Conservation (phyloP, 2,113 vertebrate genomes). For the Grus americana region DNA sequence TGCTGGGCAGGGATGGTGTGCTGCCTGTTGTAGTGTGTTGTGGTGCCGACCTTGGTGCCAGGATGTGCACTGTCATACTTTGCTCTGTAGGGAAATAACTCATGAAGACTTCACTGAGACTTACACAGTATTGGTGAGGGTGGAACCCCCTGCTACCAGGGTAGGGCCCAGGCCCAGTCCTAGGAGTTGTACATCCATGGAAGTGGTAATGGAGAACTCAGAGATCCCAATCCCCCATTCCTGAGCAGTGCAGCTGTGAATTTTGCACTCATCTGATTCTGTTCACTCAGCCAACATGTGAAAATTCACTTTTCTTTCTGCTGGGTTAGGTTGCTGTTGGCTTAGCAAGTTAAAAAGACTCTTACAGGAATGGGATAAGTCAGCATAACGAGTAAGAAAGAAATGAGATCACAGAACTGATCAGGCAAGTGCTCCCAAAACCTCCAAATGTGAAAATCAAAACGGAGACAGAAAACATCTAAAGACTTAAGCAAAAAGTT, state of each 20-base stretch:
- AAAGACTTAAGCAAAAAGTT: not conserved
- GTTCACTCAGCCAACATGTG: not conserved
- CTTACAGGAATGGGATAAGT: not conserved
- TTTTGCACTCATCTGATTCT: not conserved
- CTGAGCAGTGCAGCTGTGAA: not conserved
- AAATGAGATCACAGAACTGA: not conserved
- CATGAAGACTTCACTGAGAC: not conserved
- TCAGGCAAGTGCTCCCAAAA: not conserved
- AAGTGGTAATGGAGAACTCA: rapidly evolving
- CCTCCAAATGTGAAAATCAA: not conserved
- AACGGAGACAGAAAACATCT: not conserved
- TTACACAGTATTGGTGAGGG: not conserved
- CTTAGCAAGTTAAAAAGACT: not conserved
- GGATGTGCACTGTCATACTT: not conserved
- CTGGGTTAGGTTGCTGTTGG: not conserved
- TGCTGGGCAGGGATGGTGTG: not conserved
- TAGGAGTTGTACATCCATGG: not conserved
- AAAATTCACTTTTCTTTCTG: not conserved
- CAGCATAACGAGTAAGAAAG: not conserved
- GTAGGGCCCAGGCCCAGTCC: not conserved
- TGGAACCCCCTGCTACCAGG: not conserved
- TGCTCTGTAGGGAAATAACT: not conserved
- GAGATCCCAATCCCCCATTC: not conserved
- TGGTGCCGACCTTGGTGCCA: not conserved
- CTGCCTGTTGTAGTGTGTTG: not conserved